phyloP scores from a whole-genome alignment of 2,888 invertebrate species.

The Volucella inflata region DNA sequence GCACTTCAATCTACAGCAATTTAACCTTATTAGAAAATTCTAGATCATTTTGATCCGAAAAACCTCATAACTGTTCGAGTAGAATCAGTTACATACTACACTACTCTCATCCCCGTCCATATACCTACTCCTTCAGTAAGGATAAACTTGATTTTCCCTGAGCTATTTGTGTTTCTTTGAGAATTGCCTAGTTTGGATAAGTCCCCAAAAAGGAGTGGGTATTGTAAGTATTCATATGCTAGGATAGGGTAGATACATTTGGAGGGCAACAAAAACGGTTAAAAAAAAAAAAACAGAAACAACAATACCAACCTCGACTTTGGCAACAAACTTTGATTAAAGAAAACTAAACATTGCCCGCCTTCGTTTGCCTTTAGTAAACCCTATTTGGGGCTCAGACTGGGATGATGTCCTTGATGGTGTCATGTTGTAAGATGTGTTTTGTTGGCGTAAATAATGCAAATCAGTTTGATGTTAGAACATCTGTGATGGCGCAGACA shows the following conservation, averaged over 20 bases:
- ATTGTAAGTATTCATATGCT: too few species aligned
- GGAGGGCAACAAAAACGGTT: too few species aligned
- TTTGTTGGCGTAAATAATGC: constrained; percentile 64
- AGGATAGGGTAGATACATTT: too few species aligned
- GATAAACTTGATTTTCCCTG: constrained; percentile 36
- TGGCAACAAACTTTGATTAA: constrained; percentile 60
- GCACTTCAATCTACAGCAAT: constrained; percentile 6
- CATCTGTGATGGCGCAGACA: constrained; percentile 49
- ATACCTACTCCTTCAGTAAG: not conserved
- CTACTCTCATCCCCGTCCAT: too few species aligned
- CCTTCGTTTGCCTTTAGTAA: not conserved
- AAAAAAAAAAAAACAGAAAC: not conserved
- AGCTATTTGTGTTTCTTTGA: constrained; percentile 27
- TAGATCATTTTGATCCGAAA: constrained; percentile 49
- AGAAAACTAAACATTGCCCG: constrained; percentile 57
- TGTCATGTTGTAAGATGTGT: constrained; percentile 40
- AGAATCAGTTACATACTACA: not conserved
- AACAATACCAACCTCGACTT: constrained; percentile 40
- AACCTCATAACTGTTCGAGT: constrained; percentile 39
- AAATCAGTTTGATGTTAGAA: constrained; percentile 66
- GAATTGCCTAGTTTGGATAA: not conserved
- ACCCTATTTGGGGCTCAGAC: not conserved
- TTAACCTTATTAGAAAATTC: constrained; percentile 67
- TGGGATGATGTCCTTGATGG: constrained; percentile 10
- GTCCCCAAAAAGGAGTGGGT: too few species aligned